Evolutionary conservation across 2,888 invertebrate species (phyloP).

Genomic region (Ecdyonurus torrentis): DNA sequence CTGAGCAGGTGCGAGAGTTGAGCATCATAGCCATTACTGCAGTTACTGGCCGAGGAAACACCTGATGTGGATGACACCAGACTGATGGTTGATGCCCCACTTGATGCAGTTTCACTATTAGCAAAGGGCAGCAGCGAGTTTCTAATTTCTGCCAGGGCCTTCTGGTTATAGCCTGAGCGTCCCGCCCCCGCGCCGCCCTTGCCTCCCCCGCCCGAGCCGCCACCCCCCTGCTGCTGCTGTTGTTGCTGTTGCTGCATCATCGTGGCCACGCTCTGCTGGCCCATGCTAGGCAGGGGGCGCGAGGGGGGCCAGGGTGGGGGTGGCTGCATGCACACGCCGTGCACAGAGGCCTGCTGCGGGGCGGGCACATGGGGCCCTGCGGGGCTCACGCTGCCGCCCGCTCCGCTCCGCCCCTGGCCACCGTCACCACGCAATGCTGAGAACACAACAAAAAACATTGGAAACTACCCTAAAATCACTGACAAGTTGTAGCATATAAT

Average conservation of each 20-base stretch:
- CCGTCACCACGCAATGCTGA: background rate
- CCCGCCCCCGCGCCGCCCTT: background rate
- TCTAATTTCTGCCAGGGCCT: constrained; percentile 72
- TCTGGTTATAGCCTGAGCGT: constrained; percentile 61
- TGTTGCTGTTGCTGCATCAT: constrained; percentile 40
- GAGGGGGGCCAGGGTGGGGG: background rate
- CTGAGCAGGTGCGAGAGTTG: constrained; percentile 46
- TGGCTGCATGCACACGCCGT: background rate
- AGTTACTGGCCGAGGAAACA: constrained; percentile 36
- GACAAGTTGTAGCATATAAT: too few relatives aligned
- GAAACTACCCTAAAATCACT: too few relatives aligned
- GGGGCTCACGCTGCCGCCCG: background rate
- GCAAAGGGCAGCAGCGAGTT: constrained; percentile 69
- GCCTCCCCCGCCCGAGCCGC: constrained; percentile 10
- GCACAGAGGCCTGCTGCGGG: background rate
- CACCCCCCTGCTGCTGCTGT: constrained; percentile 25
- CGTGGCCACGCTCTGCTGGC: constrained; percentile 30
- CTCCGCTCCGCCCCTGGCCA: background rate
- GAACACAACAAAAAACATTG: background rate
- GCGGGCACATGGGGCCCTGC: background rate
- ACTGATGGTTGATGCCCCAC: constrained; percentile 58
- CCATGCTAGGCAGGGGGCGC: constrained; percentile 28
- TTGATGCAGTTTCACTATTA: constrained; percentile 52
- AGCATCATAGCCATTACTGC: background rate
- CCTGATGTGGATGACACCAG: constrained; percentile 43